Percentiles rank a stretch among this genome's conserved stretches.
phyloP scores from a whole-genome alignment of 2,888 invertebrate species.

The Agriopis marginaria region DNA sequence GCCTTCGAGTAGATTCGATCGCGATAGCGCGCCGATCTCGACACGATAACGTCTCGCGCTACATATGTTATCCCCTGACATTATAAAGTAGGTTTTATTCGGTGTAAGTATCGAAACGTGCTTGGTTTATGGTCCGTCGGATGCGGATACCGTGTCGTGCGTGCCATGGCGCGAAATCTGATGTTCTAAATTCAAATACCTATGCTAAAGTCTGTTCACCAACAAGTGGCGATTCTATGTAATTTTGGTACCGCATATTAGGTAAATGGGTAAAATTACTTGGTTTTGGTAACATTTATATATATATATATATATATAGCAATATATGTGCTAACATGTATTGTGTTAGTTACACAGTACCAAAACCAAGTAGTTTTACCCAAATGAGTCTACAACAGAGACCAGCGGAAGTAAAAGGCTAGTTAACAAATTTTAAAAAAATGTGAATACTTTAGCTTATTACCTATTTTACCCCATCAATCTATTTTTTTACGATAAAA shows the following conservation, averaged over 20 bases:
- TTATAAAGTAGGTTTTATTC: slow-evolving; percentile 71
- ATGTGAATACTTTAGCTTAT: no score
- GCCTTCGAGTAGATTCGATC: slow-evolving; percentile 66
- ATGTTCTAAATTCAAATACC: slow-evolving; percentile 43
- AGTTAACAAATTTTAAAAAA: no score
- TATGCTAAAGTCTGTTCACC: background rate
- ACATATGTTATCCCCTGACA: slow-evolving; percentile 73
- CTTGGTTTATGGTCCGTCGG: slow-evolving; percentile 58
- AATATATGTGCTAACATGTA: no score
- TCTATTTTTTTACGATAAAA: no score
- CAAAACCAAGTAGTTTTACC: no score
- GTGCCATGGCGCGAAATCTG: slow-evolving; percentile 45
- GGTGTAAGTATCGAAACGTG: slow-evolving; percentile 47
- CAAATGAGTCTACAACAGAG: no score
- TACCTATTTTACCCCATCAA: no score
- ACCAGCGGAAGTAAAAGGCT: no score
- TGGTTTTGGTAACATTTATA: no score
- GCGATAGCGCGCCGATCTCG: slow-evolving; percentile 69
- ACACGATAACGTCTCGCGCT: slow-evolving; percentile 70
- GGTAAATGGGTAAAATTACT: no score
- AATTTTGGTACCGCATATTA: background rate
- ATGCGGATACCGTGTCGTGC: slow-evolving; percentile 43
- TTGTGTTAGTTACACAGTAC: no score
- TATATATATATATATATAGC: no score
- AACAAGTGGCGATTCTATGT: background rate